Percentiles rank a stretch among this genome's conserved stretches.
phyloP scores from a whole-genome alignment of 2,113 vertebrate species.

The Pimephales promelas region DNA sequence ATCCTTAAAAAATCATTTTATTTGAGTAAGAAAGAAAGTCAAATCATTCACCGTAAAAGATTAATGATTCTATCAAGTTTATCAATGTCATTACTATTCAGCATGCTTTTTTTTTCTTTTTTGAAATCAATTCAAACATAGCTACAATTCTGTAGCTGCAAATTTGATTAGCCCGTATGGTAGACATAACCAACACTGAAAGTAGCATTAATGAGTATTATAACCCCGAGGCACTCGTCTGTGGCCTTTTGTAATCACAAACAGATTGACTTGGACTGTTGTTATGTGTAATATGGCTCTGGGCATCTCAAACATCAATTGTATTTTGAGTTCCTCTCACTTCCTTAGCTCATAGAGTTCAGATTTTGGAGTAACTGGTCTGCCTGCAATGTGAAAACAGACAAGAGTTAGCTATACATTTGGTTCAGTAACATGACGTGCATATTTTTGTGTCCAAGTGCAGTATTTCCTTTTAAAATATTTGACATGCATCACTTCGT shows the following conservation, averaged over 20 bases:
- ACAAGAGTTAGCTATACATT: neutral
- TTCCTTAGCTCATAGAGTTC: constrained; percentile 68
- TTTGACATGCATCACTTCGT: too few relatives aligned
- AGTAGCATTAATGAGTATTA: constrained; percentile 33
- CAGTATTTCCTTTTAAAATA: too few relatives aligned
- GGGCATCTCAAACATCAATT: constrained; percentile 8
- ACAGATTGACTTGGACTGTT: constrained; percentile 20
- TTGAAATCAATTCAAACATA: constrained; percentile 9
- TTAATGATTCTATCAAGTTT: neutral
- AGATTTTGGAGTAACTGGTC: constrained; percentile 75
- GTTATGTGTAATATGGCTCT: constrained; percentile 5
- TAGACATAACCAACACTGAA: neutral
- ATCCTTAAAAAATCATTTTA: neutral
- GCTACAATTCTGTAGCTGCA: neutral
- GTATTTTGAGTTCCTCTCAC: constrained; percentile 25
- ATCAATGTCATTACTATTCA: constrained; percentile 12
- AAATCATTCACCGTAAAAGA: constrained; percentile 15
- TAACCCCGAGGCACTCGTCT: constrained; percentile 18
- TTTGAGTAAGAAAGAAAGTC: neutral
- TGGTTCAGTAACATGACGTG: too few relatives aligned
- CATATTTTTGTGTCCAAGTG: too few relatives aligned
- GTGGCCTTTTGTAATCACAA: constrained; percentile 36
- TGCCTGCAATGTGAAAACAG: constrained; percentile 59
- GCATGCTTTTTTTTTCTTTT: neutral
- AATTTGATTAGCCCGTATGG: constrained; percentile 23